phyloP scores from a whole-genome alignment of 2,888 invertebrate species.

The Spicauda simplicius region DNA sequence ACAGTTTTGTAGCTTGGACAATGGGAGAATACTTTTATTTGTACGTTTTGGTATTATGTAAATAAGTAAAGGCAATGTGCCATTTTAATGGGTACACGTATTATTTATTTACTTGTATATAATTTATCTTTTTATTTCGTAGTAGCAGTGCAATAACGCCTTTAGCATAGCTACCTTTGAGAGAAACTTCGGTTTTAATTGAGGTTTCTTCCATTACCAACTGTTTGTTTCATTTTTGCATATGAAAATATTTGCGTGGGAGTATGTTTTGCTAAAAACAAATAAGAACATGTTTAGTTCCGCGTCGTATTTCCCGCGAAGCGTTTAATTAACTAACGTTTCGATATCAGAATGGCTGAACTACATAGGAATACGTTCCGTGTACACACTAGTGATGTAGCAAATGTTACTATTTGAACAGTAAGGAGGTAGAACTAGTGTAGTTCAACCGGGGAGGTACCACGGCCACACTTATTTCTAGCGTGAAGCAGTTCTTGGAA shows the following conservation, averaged over 20 bases:
- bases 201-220: neutral
- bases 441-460: no score
- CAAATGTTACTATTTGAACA: no score
- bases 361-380: neutral
- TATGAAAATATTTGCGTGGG: slow-evolving; percentile 1
- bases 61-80: no score
- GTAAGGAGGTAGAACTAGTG: no score
- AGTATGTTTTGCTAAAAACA: neutral
- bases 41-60: no score
- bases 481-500: no score
- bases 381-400: slow-evolving; percentile 11
- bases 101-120: neutral
- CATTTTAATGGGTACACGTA: no score
- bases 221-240: neutral
- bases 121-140: neutral
- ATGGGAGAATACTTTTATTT: no score
- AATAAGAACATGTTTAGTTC: neutral
- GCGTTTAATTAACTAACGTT: neutral
- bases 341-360: slow-evolving; percentile 1
- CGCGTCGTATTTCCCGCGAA: slow-evolving; percentile 3
- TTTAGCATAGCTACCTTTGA: neutral
- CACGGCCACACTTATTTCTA: no score
- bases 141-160: neutral
- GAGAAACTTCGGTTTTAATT: slow-evolving; percentile 1
- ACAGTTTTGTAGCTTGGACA: no score